Conservation (phyloP, 2,797 vertebrate genomes). For the Crypturellus tataupa region DNA sequence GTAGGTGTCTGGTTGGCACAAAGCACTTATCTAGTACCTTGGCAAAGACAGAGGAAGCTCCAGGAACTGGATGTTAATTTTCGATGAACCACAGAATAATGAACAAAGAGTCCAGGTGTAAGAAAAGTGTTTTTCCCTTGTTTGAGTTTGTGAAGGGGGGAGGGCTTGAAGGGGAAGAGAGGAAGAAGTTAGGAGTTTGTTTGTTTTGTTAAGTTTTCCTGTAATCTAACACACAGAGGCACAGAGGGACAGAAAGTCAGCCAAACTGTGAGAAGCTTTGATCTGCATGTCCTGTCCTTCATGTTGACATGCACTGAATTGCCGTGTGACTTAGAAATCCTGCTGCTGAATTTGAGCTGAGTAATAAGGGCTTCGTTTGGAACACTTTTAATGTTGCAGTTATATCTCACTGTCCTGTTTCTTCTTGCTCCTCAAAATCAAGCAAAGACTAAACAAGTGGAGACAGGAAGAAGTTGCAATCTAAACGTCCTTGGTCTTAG, state of each 20-base stretch:
- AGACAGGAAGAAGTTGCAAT: not conserved
- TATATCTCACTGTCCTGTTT: not conserved
- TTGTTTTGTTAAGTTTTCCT: constrained; percentile 49
- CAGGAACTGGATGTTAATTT: constrained; percentile 29
- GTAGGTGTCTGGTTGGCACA: constrained; percentile 21
- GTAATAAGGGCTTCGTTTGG: not conserved
- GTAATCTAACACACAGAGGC: not conserved
- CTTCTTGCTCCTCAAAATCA: not conserved
- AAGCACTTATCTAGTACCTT: not conserved
- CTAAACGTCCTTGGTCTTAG: not conserved
- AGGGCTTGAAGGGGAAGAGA: not conserved
- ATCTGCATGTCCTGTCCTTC: not conserved
- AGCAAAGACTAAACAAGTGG: not conserved
- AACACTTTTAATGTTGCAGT: not conserved
- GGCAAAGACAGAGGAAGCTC: constrained; percentile 10
- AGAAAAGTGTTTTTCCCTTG: not conserved
- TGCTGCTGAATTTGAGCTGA: not conserved
- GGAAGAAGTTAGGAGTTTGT: constrained; percentile 13
- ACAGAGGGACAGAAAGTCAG: constrained; percentile 12
- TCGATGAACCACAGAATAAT: not conserved
- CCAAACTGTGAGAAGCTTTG: constrained; percentile 11
- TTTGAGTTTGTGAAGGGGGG: not conserved
- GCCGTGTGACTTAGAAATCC: not conserved
- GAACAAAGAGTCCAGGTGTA: constrained; percentile 61
- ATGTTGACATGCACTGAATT: accelerated